Conservation (phyloP, 2,888 invertebrate species). For the Coenonympha glycerion region DNA sequence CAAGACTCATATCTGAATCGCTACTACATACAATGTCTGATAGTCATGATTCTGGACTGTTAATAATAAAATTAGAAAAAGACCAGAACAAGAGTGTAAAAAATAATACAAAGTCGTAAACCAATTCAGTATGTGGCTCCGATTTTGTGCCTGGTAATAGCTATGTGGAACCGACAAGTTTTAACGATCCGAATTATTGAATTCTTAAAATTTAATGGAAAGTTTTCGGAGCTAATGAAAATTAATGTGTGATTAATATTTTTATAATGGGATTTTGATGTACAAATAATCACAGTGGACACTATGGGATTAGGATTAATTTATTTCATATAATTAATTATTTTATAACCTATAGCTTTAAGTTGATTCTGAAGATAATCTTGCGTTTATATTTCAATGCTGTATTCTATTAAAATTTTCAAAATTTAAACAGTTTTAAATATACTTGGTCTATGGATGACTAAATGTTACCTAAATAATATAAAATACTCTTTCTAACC, state of each 20-base stretch:
- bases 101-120: constrained; percentile 23
- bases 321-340: constrained; percentile 20
- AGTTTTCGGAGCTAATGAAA: constrained; percentile 25
- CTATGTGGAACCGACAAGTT: constrained; percentile 12
- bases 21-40: too few species aligned
- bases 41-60: too few species aligned
- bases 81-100: too few species aligned
- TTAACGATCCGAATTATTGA: constrained; percentile 17
- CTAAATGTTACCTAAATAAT: constrained; percentile 28
- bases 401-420: constrained; percentile 28
- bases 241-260: constrained; percentile 19
- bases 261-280: constrained; percentile 23
- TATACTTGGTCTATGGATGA: constrained; percentile 30
- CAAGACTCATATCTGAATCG: too few species aligned
- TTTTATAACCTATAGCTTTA: constrained; percentile 25
- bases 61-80: too few species aligned
- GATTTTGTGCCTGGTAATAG: constrained; percentile 28
- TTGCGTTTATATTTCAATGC: constrained; percentile 25
- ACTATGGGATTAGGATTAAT: constrained; percentile 28
- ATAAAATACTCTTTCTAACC: constrained; percentile 37
- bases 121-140: constrained; percentile 19
- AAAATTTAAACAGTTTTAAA: constrained; percentile 29
- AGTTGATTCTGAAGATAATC: constrained; percentile 24
- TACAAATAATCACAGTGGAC: constrained; percentile 29
- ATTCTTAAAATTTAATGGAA: constrained; percentile 20